These are phyloP conservation scores for Eristalinus aeneus DNA, from an alignment of 2,888 invertebrate species.

Conservation along the genomic window DNA sequence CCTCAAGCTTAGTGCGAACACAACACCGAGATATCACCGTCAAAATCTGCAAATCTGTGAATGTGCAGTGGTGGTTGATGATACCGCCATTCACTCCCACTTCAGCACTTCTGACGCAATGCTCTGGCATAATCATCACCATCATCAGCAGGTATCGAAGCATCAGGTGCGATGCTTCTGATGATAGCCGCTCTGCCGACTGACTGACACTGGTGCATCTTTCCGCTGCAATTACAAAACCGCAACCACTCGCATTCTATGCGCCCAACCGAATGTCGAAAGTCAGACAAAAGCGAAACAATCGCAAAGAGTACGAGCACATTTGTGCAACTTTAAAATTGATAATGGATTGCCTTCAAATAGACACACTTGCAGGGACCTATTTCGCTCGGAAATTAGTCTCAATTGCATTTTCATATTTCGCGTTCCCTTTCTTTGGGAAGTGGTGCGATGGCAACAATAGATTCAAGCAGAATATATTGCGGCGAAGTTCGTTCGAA, in stretches of 20 bases:
- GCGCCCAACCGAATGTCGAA: conserved; percentile 17
- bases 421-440: neutral
- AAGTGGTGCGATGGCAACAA: conserved; percentile 15
- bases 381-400: conserved; percentile 51
- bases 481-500: neutral
- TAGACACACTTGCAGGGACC: conserved; percentile 41
- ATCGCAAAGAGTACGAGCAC: conserved; percentile 11
- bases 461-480: conserved; percentile 21
- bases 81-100: neutral
- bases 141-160: conserved; percentile 35
- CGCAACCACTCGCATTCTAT: conserved; percentile 42
- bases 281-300: conserved; percentile 40
- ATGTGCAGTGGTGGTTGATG: conserved; percentile 13
- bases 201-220: conserved; percentile 37
- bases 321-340: conserved; percentile 56
- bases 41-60: neutral
- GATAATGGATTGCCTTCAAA: conserved; percentile 59
- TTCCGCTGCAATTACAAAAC: conserved; percentile 53
- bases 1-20: neutral
- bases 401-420: conserved; percentile 20
- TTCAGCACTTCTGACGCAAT: neutral
- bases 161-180: conserved; percentile 33
- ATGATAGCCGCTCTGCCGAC: neutral
- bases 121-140: conserved; percentile 38
- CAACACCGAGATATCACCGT: conserved; percentile 20